These are phyloP conservation scores for Suricata suricatta DNA, from an alignment of 2,113 vertebrate species.

Conservation along the genomic window DNA sequence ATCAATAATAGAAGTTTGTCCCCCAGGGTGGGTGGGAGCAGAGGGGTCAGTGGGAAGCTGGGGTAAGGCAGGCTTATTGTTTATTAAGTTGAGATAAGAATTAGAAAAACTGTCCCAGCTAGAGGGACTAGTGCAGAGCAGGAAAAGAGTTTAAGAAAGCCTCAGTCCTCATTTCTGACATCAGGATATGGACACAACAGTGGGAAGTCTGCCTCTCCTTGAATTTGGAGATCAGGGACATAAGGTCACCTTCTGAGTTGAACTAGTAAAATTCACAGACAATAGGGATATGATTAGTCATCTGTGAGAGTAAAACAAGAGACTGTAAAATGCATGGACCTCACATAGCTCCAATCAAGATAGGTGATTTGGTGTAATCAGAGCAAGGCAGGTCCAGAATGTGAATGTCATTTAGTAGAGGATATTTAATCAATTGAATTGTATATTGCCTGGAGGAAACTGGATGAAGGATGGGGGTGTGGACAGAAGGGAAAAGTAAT, in stretches of 20 bases:
- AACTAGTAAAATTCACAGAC: conserved; percentile 1
- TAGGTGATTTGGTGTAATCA: not conserved
- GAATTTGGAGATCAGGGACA: not conserved
- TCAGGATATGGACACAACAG: not conserved
- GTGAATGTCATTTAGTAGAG: not conserved
- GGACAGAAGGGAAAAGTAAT: not conserved
- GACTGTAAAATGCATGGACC: not conserved
- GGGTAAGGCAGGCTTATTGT: not conserved
- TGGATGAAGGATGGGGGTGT: not conserved
- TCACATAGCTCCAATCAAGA: not conserved
- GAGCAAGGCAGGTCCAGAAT: not conserved
- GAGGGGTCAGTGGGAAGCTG: not conserved
- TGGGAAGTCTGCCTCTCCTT: not conserved
- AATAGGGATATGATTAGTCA: not conserved
- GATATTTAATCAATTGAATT: not conserved
- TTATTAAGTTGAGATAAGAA: not conserved
- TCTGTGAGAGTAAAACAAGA: not conserved
- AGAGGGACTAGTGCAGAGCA: not conserved
- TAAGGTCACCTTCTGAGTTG: conserved; percentile 25
- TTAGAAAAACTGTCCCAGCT: not conserved
- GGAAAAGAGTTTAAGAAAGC: not conserved
- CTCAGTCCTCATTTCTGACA: not conserved
- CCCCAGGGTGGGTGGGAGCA: not conserved
- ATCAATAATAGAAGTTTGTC: not conserved
- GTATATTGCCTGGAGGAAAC: not conserved